Percentiles rank a stretch among this genome's conserved stretches.
Conservation (phyloP, 2,888 invertebrate species). For the Saturnia pavonia region DNA sequence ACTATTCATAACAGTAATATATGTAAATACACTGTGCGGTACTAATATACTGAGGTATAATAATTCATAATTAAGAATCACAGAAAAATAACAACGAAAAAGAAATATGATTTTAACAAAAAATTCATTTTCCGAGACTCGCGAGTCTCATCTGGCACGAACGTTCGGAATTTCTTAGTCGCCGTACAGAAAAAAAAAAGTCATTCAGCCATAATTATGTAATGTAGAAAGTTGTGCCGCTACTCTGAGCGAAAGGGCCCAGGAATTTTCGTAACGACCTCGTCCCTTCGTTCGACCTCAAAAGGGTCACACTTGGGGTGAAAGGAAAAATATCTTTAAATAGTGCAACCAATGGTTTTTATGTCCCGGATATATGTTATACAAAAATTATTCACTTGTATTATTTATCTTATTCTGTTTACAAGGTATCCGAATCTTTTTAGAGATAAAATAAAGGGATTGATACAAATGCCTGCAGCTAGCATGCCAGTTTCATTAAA, state of each 20-base stretch:
- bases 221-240: not conserved
- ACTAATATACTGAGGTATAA: no score
- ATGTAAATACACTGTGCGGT: no score
- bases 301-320: not conserved
- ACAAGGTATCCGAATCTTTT: not conserved
- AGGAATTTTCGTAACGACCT: conserved; percentile 11
- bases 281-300: conserved; percentile 7
- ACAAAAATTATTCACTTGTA: not conserved
- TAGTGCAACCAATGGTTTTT: not conserved
- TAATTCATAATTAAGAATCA: not conserved
- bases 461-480: not conserved
- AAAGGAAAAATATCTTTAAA: conserved; percentile 2
- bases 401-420: not conserved
- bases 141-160: conserved; percentile 4
- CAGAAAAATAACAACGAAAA: not conserved
- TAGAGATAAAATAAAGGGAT: not conserved
- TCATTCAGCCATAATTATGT: conserved; percentile 8
- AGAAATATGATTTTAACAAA: conserved; percentile 1
- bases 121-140: not conserved
- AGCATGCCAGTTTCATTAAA: not conserved
- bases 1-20: no score
- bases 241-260: not conserved
- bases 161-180: not conserved
- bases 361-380: not conserved
- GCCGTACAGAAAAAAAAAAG: not conserved